Evolutionary conservation across 2,113 vertebrate genomes (phyloP).

Genomic region (Caloenas nicobarica): DNA sequence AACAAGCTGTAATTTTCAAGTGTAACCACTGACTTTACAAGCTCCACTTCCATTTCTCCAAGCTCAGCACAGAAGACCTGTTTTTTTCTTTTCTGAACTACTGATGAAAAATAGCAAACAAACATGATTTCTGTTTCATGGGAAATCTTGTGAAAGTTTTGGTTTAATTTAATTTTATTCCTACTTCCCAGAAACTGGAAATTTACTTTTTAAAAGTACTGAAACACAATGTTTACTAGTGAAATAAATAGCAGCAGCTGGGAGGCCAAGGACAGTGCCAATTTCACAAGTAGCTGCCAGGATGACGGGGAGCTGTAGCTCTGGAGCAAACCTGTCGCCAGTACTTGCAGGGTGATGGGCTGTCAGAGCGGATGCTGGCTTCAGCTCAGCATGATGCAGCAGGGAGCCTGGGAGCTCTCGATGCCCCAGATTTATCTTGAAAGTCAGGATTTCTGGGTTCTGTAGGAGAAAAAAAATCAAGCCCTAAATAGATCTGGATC

Average conservation of each 20-base stretch:
- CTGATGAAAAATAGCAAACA: neutral
- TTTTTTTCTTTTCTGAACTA: neutral
- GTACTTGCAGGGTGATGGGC: fast-evolving
- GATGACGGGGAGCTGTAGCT: neutral
- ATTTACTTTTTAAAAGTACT: slow-evolving; percentile 21
- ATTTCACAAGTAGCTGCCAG: slow-evolving; percentile 14
- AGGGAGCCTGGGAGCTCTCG: neutral
- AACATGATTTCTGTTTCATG: neutral
- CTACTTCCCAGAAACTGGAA: slow-evolving; percentile 48
- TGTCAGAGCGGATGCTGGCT: fast-evolving
- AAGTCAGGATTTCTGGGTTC: neutral
- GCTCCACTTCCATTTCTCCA: neutral
- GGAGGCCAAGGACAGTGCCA: neutral
- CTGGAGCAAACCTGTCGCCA: neutral
- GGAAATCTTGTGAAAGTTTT: slow-evolving; percentile 37
- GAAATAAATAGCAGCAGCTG: slow-evolving; percentile 49
- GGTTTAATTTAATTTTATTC: slow-evolving; percentile 4
- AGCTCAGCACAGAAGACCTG: neutral
- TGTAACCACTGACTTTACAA: neutral
- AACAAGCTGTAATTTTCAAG: neutral
- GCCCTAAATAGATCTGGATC: neutral
- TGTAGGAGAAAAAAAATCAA: neutral
- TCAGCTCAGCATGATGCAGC: neutral
- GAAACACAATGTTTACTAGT: neutral
- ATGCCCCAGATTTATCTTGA: neutral